Evolutionary conservation across 2,113 vertebrate species (phyloP), one percentile per base, ranked within the genome.

Genomic region (Electrona antarctica): DNA sequence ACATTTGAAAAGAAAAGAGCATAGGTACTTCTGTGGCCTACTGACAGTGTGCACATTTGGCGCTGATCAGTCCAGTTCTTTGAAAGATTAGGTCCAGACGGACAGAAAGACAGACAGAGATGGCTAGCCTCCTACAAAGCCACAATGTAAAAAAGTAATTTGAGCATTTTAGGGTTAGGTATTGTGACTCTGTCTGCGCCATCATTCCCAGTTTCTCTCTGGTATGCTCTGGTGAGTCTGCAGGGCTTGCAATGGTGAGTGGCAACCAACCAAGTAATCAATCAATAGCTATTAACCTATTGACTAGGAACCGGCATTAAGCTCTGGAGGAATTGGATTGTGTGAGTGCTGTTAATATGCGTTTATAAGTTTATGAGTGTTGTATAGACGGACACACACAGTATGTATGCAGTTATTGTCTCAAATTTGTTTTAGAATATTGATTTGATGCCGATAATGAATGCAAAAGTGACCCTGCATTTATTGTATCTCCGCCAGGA

Each of bases 201-300:
- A 12, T 6, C n/a, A 6, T 54, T 6, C 6, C 12, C 6, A 54
- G 52, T n/a, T 3, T 12, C 7, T 54, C 55, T 67, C 54, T 14
- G 41, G 45, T 10, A 45, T 46, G 52, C 11, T 21, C 49, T 60
- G n/a, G 49, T 73, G 66, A 71, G 68, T 54, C 57, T 47, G 28
- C 69, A 47, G 33, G 33, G 64, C 21, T 77, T 80, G 74, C 59
- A 64, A 68, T 68, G 47, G 69, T 67, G 62, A 62, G 75, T 41
- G 51, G 72, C 58, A 69, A 78, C 33, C 80, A 87, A 81, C 65
- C 76, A 84, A 82, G 76, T 84, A 84, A 87, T 12, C 77, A 77
- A 90, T 87, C 87, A 80, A 87, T 88, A 85, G 64, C 79, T 80
- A 82, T 90, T 84, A 88, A 58, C n/a, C 45, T 28, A 41, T 45